phyloP scores from a whole-genome alignment of 1,140 invertebrate species.

The Wiebesia pumilae region DNA sequence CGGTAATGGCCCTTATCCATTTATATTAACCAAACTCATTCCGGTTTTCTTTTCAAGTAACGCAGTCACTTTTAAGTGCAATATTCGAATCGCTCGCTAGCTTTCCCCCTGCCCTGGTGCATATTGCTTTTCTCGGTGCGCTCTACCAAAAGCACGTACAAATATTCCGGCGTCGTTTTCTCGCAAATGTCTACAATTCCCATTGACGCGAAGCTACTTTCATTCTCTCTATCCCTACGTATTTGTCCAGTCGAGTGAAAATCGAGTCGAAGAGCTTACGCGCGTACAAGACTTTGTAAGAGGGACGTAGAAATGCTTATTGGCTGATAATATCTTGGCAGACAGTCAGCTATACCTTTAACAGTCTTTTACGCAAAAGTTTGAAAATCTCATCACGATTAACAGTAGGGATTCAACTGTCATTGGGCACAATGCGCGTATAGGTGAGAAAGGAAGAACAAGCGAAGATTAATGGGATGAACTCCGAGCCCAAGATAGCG shows the following conservation, averaged over 20 bases:
- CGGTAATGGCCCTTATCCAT: neutral
- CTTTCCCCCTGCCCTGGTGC: no score
- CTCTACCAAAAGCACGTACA: neutral
- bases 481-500: neutral
- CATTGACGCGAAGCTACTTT: neutral
- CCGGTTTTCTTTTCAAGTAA: neutral
- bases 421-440: neutral
- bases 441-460: neutral
- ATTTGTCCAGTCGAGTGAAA: neutral
- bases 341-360: neutral
- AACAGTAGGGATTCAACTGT: neutral
- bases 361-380: neutral
- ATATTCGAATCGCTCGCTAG: no score
- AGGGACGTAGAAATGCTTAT: neutral
- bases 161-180: neutral
- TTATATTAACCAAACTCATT: neutral
- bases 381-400: constrained; percentile 11
- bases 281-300: neutral
- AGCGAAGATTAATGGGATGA: constrained; percentile 43
- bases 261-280: neutral
- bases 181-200: neutral
- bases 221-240: neutral
- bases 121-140: neutral
- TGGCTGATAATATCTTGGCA: constrained; percentile 4
- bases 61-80: no score